Conservation (phyloP, 2,888 invertebrate species). For the Amblyjoppa fuscipennis region DNA sequence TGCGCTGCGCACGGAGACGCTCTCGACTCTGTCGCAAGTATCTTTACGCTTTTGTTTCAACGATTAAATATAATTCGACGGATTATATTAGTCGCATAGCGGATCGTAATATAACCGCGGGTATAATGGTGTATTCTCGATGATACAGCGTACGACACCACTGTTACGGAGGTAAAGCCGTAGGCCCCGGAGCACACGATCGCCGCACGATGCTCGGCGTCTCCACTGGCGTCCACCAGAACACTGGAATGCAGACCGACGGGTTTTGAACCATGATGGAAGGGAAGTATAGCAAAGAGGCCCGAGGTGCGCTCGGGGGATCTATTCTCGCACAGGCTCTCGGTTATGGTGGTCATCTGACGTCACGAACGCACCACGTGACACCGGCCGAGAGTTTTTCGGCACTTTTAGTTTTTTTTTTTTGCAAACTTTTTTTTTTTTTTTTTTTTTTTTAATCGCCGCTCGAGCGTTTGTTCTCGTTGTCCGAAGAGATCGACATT, state of each 20-base stretch:
- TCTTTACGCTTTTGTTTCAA: conserved; percentile 2
- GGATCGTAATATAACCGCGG: not conserved
- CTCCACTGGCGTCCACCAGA: conserved; percentile 78
- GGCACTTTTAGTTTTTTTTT: not conserved
- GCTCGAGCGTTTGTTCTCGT: not conserved
- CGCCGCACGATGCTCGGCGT: conserved; percentile 77
- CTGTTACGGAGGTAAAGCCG: conserved; percentile 35
- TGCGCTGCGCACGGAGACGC: conserved; percentile 45
- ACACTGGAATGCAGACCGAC: conserved; percentile 85
- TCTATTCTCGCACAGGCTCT: conserved; percentile 64
- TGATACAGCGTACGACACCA: conserved; percentile 12
- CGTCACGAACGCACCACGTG: conserved; percentile 41
- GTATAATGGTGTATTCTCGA: not conserved
- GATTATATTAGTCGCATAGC: not conserved
- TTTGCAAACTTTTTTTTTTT: conserved; percentile 12
- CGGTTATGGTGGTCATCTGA: conserved; percentile 41
- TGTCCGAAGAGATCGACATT: not conserved
- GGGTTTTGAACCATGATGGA: conserved; percentile 81
- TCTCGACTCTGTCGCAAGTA: conserved; percentile 32
- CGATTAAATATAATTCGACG: not conserved
- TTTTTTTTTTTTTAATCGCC: not conserved
- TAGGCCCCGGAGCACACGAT: conserved; percentile 55
- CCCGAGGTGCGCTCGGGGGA: conserved; percentile 61
- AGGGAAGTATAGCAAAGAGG: conserved; percentile 71
- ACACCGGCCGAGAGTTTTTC: conserved; percentile 26